Conservation (phyloP, 23 tunicate species). For the Aplidium turbinatum region DNA sequence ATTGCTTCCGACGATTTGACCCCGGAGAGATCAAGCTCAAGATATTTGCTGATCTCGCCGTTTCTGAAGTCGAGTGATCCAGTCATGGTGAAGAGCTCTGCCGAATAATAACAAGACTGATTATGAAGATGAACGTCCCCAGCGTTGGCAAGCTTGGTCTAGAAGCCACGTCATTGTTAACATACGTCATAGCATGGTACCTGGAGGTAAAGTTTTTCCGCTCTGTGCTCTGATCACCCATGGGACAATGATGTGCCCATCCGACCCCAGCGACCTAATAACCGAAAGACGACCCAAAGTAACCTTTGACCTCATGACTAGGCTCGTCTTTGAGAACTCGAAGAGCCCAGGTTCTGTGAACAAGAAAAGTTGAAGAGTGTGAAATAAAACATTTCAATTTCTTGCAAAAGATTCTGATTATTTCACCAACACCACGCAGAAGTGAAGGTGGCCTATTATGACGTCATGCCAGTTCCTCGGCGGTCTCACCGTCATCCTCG, state of each 20-base stretch:
- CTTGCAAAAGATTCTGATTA: no score
- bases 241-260: conserved; percentile 68
- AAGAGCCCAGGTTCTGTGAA: conserved; percentile 85
- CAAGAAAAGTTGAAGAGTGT: no score
- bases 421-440: no score
- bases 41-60: conserved; percentile 66
- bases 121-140: no score
- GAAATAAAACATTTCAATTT: no score
- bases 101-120: no score
- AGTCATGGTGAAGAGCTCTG: conserved; percentile 47
- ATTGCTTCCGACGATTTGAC: conserved; percentile 36
- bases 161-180: no score
- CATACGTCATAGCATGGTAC: no score
- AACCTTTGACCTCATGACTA: conserved; percentile 71
- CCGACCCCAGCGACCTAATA: conserved; percentile 88
- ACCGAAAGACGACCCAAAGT: conserved; percentile 69
- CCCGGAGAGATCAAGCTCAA: conserved; percentile 48
- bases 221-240: conserved; percentile 44
- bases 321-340: conserved; percentile 75
- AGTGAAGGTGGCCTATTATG: no score
- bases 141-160: no score
- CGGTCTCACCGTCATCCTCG: conserved; percentile 92
- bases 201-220: conserved; percentile 9
- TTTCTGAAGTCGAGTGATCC: conserved; percentile 61
- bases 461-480: no score